Base-by-base conservation (phyloP, 1,140 invertebrate genomes). In the Brachionus sp. region DNA sequence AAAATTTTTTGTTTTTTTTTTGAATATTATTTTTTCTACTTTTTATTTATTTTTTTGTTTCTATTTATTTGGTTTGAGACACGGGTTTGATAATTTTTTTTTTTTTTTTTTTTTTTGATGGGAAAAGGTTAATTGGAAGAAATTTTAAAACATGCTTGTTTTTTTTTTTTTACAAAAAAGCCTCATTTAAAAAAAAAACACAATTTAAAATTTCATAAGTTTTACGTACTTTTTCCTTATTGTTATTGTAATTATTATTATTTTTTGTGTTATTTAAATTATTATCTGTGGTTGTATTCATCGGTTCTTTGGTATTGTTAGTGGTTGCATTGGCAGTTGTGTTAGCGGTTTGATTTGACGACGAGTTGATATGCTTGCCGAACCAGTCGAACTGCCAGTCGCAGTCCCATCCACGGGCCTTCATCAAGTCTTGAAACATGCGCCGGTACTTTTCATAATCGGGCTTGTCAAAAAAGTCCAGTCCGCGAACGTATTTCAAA, bases 401-500 rank as follows among this genome's bases (percentile, higher is more conserved):
- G 89, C 96, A 94, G 84, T 93, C 92, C 89, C 94, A 98, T 84
- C 94, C 94, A 90, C 94, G 94, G 86, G 93, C 92, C 86, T 96
- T 94, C 90, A 96, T 96, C 86, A 98, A 92, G 90, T 95, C 95
- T 89, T 93, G 93, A 91, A 98, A 98, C 87, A 98, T 92, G 90
- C 95, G 95, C 86, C 95, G 92, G 87, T 98, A 92, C 91, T 98
- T 97, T 90, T 98, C 96, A 91, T 99, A 99, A 90, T 99, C 97
- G 35, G 98, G 98, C 84, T 96, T 98, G 91, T 99, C 97, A 91
- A 98, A 99, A 91, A 99, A 99, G 90, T 99, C 96, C 87, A 99
- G 91, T 88, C 95, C 92, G 86, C 97, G 92, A 82, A 98, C 97
- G 91, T 98, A 99, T 85, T 95, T 92, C 85, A 99, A 91, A 90